These are phyloP conservation scores for Epinotia ramella DNA, from an alignment of 2,888 invertebrate species.

Conservation along the genomic window DNA sequence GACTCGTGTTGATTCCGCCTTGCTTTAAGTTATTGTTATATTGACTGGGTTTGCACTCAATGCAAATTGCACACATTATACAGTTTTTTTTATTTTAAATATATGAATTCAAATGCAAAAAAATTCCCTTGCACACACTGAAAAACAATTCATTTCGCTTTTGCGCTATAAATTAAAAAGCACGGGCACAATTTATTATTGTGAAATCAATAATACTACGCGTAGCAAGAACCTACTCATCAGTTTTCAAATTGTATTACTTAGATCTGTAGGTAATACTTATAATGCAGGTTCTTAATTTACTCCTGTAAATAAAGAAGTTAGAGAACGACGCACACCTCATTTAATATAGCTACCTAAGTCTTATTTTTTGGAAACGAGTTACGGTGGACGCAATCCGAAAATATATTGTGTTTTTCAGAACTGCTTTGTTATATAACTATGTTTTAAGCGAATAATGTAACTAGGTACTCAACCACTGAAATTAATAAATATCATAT, in stretches of 20 bases:
- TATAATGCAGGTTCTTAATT: too few species aligned
- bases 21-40: constrained; percentile 1
- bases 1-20: constrained; percentile 15
- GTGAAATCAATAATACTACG: too few species aligned
- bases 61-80: not conserved
- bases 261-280: too few species aligned
- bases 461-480: not conserved
- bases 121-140: too few species aligned
- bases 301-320: too few species aligned
- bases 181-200: too few species aligned
- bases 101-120: not conserved
- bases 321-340: too few species aligned
- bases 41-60: constrained; percentile 10
- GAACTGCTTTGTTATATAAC: not conserved
- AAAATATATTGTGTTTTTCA: not conserved
- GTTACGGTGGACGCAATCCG: not conserved
- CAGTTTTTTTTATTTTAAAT: not conserved
- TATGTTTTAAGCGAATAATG: not conserved
- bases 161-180: too few species aligned
- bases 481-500: constrained; percentile 12
- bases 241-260: too few species aligned
- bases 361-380: not conserved
- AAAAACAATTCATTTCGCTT: too few species aligned
- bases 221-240: too few species aligned
- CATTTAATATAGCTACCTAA: too few species aligned